These are phyloP conservation scores for Scaptomyza cyrtandrae DNA, from an alignment of 2,888 invertebrate genomes.

Conservation along the genomic window DNA sequence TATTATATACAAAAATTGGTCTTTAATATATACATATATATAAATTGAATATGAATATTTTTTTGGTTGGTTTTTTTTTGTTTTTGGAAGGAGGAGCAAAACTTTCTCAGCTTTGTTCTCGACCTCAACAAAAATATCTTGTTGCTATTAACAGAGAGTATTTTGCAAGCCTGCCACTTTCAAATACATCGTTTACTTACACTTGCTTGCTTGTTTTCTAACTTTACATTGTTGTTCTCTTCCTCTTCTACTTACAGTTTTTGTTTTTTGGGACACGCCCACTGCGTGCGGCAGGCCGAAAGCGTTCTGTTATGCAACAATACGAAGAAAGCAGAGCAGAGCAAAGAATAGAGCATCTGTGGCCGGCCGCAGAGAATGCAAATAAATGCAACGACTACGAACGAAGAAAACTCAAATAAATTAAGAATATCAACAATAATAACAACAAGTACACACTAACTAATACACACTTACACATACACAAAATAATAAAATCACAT, in stretches of 20 bases:
- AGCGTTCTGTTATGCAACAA: constrained; percentile 36
- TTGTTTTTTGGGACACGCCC: constrained; percentile 19
- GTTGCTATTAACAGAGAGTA: not conserved
- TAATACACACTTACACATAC: constrained; percentile 16
- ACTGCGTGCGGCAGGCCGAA: constrained; percentile 10
- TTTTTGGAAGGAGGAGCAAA: no score
- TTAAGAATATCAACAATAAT: constrained; percentile 57
- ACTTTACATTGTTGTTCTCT: constrained; percentile 19
- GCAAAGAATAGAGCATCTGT: constrained; percentile 35
- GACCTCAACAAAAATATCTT: no score
- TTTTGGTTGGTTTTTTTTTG: no score
- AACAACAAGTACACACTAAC: constrained; percentile 10
- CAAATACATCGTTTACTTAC: not conserved
- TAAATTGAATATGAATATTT: no score
- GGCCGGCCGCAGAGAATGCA: constrained; percentile 56
- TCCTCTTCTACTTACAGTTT: constrained; percentile 30
- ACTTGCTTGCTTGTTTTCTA: constrained; percentile 7
- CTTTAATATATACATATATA: no score
- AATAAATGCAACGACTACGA: constrained; percentile 51
- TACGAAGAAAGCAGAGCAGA: constrained; percentile 18
- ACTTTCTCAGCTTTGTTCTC: no score
- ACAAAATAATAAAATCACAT: constrained; percentile 65
- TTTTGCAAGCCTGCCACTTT: not conserved
- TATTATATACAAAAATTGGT: no score
- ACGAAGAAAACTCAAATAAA: constrained; percentile 54